Evolutionary conservation across 1,140 invertebrate genomes (phyloP).

Genomic region (Pseudomyrmex dendroicus): DNA sequence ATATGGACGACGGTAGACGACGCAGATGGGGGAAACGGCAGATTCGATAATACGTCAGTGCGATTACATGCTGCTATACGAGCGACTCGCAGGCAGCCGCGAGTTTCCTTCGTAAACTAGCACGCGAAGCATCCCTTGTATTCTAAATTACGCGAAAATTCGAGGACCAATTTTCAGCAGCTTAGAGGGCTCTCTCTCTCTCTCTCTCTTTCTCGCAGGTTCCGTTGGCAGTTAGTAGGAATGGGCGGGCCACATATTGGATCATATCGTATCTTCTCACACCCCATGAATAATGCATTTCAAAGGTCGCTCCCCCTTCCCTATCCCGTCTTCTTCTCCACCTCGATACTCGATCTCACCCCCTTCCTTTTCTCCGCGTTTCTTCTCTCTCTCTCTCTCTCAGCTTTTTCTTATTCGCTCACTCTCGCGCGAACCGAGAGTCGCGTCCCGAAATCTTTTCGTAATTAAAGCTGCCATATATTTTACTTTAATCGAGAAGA

Average conservation of each 20-base stretch:
- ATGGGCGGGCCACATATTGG: conserved; percentile 83
- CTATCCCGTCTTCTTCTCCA: conserved; percentile 61
- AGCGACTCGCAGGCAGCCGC: conserved; percentile 23
- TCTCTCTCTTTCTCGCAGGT: conserved; percentile 48
- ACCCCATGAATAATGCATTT: conserved; percentile 85
- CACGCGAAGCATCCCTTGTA: conserved; percentile 41
- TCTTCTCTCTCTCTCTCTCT: conserved; percentile 16
- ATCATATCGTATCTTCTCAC: conserved; percentile 85
- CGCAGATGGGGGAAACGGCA: conserved; percentile 16
- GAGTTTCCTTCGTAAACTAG: conserved; percentile 23
- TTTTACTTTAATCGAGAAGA: conserved; percentile 82
- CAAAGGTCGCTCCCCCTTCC: conserved; percentile 73
- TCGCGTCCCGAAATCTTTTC: conserved; percentile 77
- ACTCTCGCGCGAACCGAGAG: conserved; percentile 29
- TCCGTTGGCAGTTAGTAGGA: conserved; percentile 64
- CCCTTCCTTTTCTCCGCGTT: conserved; percentile 27
- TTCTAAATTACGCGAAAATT: conserved; percentile 83
- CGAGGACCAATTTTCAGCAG: conserved; percentile 83
- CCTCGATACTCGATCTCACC: conserved; percentile 44
- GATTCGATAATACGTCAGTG: conserved; percentile 44
- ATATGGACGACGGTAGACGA: conserved; percentile 28
- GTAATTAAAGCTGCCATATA: conserved; percentile 83
- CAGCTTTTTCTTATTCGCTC: background rate
- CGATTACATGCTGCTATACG: conserved; percentile 31
- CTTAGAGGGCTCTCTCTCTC: conserved; percentile 79